Evolutionary conservation across 2,888 invertebrate genomes (phyloP).

Genomic region (Cephus sareptanus): DNA sequence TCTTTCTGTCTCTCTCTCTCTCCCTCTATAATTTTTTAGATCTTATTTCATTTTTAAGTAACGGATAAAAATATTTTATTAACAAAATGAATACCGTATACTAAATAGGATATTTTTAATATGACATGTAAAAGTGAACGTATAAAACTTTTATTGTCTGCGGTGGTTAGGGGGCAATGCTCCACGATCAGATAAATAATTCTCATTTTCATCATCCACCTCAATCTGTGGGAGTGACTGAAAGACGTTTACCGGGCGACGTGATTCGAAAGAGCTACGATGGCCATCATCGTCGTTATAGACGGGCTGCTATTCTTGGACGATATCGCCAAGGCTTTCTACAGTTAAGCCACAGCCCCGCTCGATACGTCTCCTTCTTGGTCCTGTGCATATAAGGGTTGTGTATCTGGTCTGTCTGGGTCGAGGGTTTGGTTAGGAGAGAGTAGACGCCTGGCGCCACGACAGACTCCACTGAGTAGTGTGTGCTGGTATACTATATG

Average conservation of each 20-base stretch:
- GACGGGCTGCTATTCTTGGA: conserved; percentile 1
- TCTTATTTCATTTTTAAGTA: no score
- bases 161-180: no score
- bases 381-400: not conserved
- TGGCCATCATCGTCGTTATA: not conserved
- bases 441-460: not conserved
- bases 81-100: no score
- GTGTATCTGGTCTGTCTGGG: not conserved
- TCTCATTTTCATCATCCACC: not conserved
- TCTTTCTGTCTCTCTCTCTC: not conserved
- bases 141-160: no score
- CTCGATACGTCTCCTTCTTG: not conserved
- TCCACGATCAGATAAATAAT: no score
- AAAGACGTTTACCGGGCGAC: not conserved
- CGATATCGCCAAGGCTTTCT: conserved; percentile 3
- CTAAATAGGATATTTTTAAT: no score
- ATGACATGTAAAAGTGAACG: no score
- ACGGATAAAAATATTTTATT: no score
- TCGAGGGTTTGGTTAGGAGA: not conserved
- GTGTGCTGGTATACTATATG: not conserved
- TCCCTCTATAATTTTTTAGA: no score
- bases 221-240: not conserved
- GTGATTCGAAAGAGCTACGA: not conserved
- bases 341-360: not conserved
- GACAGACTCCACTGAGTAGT: not conserved